Evolutionary conservation across 2,888 invertebrate species (phyloP).

Genomic region (Nomada fucata): DNA sequence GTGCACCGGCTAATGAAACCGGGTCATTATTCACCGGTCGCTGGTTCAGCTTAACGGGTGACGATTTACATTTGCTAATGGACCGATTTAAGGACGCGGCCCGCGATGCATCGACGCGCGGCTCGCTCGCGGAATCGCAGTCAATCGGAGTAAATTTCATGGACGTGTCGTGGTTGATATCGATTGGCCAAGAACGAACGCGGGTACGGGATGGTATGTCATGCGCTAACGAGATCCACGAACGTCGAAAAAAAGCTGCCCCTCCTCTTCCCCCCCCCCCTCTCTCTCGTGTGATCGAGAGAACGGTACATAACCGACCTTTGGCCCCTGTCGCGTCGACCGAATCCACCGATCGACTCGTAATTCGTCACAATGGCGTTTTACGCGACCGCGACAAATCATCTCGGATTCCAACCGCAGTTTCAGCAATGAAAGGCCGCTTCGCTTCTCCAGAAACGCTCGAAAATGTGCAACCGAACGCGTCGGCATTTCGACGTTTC

Average conservation of each 20-base stretch:
- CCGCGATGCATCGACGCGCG: slow-evolving; percentile 13
- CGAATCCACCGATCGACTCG: background rate
- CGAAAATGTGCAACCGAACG: background rate
- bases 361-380: slow-evolving; percentile 5
- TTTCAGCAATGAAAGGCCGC: too few species aligned
- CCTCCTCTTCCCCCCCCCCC: too few species aligned
- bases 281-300: too few species aligned
- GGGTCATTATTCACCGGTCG: slow-evolving; percentile 56
- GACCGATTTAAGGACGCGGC: slow-evolving; percentile 16
- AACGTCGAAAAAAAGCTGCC: slow-evolving; percentile 4
- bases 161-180: slow-evolving; percentile 15
- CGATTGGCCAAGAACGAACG: slow-evolving; percentile 8
- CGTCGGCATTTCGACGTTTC: background rate
- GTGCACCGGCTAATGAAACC: slow-evolving; percentile 55
- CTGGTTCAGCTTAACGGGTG: slow-evolving; percentile 55
- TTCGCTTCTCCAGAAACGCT: too few species aligned
- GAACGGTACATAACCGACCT: background rate
- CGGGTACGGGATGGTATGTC: slow-evolving; percentile 24
- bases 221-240: slow-evolving; percentile 38
- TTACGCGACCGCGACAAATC: too few species aligned
- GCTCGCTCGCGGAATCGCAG: slow-evolving; percentile 8
- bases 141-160: slow-evolving; percentile 45
- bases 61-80: slow-evolving; percentile 65
- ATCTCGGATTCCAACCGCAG: too few species aligned
- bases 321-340: background rate